phyloP scores from a whole-genome alignment of 1,140 invertebrate species.

The Zaprionus inermis region DNA sequence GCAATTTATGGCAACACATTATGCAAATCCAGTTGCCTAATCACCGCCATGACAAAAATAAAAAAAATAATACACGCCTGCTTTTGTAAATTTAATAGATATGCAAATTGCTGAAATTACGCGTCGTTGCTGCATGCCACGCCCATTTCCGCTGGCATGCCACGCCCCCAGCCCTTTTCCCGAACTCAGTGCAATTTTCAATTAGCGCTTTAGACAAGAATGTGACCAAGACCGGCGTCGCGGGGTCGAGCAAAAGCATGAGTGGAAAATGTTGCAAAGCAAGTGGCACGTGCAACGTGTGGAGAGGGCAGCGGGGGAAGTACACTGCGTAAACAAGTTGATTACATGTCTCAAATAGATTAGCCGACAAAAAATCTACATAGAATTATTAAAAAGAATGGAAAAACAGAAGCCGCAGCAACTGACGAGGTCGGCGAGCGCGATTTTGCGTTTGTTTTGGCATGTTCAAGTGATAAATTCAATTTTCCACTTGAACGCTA shows the following conservation, averaged over 20 bases:
- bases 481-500: slow-evolving; percentile 80
- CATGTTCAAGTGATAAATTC: slow-evolving; percentile 83
- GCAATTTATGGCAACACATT: slow-evolving; percentile 74
- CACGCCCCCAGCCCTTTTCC: slow-evolving; percentile 31
- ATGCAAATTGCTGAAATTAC: slow-evolving; percentile 72
- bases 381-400: slow-evolving; percentile 57
- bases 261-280: slow-evolving; percentile 69
- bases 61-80: slow-evolving; percentile 14
- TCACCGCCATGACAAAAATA: slow-evolving; percentile 35
- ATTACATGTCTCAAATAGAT: slow-evolving; percentile 80
- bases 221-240: not conserved
- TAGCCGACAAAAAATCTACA: slow-evolving; percentile 52
- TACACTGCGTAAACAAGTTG: slow-evolving; percentile 73
- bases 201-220: slow-evolving; percentile 58
- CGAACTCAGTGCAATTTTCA: slow-evolving; percentile 65
- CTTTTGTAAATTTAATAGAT: slow-evolving; percentile 73
- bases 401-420: slow-evolving; percentile 28
- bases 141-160: slow-evolving; percentile 53
- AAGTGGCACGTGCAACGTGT: slow-evolving; percentile 29
- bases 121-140: slow-evolving; percentile 44
- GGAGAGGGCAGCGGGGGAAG: not conserved
- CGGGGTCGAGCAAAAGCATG: not conserved
- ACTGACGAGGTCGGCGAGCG: too few species aligned
- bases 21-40: slow-evolving; percentile 74
- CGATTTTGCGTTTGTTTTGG: slow-evolving; percentile 59